Percentiles rank a stretch among this genome's conserved stretches.
Conservation (phyloP, 2,888 invertebrate species). For the Tetranychus truncatus region DNA sequence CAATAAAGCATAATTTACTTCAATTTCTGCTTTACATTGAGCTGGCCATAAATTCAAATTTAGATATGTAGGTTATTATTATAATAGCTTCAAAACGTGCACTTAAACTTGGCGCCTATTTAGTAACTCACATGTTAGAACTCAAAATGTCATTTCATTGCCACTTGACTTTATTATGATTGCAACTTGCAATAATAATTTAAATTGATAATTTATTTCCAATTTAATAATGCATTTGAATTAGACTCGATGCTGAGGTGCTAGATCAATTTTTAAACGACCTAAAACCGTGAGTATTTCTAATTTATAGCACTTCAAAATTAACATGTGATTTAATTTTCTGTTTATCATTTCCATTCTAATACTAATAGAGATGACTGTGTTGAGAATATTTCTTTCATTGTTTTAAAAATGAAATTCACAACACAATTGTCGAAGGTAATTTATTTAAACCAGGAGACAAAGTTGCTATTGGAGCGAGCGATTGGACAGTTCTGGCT, state of each 20-base stretch:
- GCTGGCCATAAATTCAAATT: no score
- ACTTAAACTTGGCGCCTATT: no score
- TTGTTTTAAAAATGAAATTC: constrained; percentile 85
- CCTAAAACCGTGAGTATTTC: constrained; percentile 33
- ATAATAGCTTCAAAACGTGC: no score
- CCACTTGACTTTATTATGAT: no score
- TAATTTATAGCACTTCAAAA: neutral
- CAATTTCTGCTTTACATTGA: no score
- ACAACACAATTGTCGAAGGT: constrained; percentile 64
- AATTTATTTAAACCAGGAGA: constrained; percentile 62
- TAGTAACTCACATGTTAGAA: no score
- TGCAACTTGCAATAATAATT: no score
- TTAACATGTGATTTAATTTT: neutral
- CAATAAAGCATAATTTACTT: no score
- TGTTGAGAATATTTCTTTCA: constrained; percentile 86
- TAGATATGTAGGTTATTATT: no score
- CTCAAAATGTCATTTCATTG: no score
- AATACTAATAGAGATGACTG: constrained; percentile 51
- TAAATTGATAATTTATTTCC: no score
- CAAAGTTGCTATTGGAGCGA: constrained; percentile 74
- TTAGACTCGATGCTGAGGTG: constrained; percentile 23
- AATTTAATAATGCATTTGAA: constrained; percentile 9
- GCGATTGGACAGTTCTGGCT: constrained; percentile 84
- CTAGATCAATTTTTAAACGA: constrained; percentile 31
- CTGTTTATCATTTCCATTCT: neutral